phyloP scores from a whole-genome alignment of 2,113 vertebrate genomes.

The Tenrec ecaudatus region DNA sequence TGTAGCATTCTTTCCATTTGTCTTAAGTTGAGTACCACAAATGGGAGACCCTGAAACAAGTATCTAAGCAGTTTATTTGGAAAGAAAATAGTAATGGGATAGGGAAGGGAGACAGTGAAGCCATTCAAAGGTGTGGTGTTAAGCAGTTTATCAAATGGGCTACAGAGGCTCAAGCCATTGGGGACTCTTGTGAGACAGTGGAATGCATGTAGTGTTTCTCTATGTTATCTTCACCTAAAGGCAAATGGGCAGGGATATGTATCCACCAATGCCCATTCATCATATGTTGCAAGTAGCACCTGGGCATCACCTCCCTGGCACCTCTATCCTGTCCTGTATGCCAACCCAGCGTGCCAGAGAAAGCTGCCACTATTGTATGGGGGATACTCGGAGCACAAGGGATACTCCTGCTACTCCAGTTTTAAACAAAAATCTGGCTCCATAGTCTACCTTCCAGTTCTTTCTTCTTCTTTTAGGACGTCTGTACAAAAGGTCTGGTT shows the following conservation, averaged over 20 bases:
- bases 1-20: neutral
- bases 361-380: neutral
- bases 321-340: neutral
- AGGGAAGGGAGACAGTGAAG: neutral
- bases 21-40: neutral
- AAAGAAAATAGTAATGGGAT: neutral
- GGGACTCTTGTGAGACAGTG: neutral
- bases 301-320: neutral
- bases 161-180: neutral
- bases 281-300: neutral
- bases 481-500: neutral
- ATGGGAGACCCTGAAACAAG: neutral
- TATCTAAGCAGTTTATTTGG: neutral
- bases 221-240: neutral
- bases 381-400: too few relatives aligned
- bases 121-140: neutral
- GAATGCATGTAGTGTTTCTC: neutral
- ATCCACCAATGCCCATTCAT: neutral
- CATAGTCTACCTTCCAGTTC: neutral
- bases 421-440: neutral
- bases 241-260: neutral
- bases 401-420: accelerated
- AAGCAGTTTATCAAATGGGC: neutral
- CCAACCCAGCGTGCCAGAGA: neutral
- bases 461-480: neutral